These are phyloP conservation scores for Drusus annulatus DNA, from an alignment of 1,140 invertebrate genomes.

Conservation along the genomic window DNA sequence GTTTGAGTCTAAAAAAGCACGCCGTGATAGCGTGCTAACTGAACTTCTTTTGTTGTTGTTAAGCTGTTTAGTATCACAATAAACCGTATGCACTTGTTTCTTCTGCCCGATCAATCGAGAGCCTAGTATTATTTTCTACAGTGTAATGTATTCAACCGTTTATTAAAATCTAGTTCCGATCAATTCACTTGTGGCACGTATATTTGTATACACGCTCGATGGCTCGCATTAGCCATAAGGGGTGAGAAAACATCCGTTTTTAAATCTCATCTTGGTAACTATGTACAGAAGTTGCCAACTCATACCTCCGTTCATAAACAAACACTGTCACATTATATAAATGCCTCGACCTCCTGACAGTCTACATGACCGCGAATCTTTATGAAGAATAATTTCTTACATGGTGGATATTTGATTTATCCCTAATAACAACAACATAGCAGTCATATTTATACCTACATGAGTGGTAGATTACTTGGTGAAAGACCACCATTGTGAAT, in stretches of 20 bases:
- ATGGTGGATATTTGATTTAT: too few relatives aligned
- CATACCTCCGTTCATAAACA: too few relatives aligned
- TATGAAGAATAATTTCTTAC: not conserved
- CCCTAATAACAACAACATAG: too few relatives aligned
- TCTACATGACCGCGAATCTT: not conserved
- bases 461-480: too few relatives aligned
- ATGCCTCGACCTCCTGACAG: not conserved
- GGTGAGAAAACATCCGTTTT: conserved; percentile 20
- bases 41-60: not conserved
- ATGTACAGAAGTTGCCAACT: not conserved
- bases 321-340: not conserved
- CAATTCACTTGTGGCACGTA: not conserved
- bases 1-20: too few relatives aligned
- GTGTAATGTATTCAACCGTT: not conserved
- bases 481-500: too few relatives aligned
- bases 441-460: too few relatives aligned
- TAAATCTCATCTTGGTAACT: conserved; percentile 5
- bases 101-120: not conserved
- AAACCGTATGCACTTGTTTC: not conserved
- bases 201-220: not conserved
- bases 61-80: not conserved
- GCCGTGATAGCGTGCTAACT: not conserved
- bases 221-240: conserved; percentile 1
- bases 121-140: not conserved
- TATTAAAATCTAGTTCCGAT: not conserved